Conservation (phyloP, 2,797 vertebrate genomes). For the Psittacula derbiana region DNA sequence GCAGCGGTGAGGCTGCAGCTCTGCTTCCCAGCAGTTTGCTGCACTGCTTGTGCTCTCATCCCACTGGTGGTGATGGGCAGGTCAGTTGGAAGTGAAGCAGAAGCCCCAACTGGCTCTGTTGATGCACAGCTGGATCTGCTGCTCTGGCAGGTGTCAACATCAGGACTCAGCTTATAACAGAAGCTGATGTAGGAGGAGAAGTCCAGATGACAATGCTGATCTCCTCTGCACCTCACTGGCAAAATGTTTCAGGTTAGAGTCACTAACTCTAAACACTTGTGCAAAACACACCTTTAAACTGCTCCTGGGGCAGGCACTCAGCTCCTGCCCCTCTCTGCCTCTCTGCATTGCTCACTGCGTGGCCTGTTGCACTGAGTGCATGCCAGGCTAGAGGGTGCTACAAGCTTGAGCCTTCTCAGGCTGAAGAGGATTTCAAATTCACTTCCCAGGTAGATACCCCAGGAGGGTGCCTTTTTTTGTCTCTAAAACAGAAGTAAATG, state of each 20-base stretch:
- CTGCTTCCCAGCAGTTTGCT: neutral
- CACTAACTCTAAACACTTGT: neutral
- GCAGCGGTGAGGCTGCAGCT: neutral
- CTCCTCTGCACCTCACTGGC: neutral
- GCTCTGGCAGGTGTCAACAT: neutral
- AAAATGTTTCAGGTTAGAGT: neutral
- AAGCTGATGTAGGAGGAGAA: neutral
- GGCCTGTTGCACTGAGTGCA: neutral
- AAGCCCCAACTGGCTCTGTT: neutral
- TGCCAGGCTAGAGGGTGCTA: neutral
- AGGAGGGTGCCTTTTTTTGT: neutral
- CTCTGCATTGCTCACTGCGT: rapidly evolving
- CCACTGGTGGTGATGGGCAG: rapidly evolving
- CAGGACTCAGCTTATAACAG: neutral
- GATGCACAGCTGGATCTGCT: neutral
- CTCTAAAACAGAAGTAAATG: neutral
- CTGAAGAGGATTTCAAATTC: neutral
- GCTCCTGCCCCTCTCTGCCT: neutral
- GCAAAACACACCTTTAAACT: neutral
- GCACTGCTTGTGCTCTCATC: neutral
- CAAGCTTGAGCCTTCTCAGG: neutral
- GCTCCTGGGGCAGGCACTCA: neutral
- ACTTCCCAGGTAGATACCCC: neutral
- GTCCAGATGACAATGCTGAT: neutral
- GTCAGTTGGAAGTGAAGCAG: neutral